Base-by-base conservation (phyloP, 1,140 invertebrate species). In the Leptestheria dahalacensis region DNA sequence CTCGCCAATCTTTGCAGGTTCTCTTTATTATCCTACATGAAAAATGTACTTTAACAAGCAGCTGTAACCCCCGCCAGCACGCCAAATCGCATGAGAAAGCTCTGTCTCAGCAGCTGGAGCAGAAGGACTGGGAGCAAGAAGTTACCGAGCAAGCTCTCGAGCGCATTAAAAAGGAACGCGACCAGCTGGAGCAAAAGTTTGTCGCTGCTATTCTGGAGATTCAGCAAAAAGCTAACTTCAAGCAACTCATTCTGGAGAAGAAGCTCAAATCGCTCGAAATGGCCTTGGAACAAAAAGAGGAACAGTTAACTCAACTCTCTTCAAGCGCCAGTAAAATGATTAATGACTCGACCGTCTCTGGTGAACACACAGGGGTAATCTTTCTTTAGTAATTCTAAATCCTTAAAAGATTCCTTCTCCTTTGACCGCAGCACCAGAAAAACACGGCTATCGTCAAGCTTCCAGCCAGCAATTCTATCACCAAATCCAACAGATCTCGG, bases 161-260 rank as follows among this genome's bases (percentile, higher is more conserved):
- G 66, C 81, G 85, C 62, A 79, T 88, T 65, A 54, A 56, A 66
- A 20, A 72, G 11, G 89, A 92, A 70, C 77, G 86, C 33, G 83
- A 91, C 66, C 82, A 86, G 51, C 68, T 92, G 20, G 85, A 89
- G 67, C 72, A 77, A 6, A 80, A 82, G 70, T 92, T 92, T 70
- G 78, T 86, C 12, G 79, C 82, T 58, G 85, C 87, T 1, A 82
- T 93, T 59, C 72, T 89, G 21, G 88, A 91, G 68, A 77, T 91
- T 3, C 88, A 91, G 71, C 86, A 91, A 68, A 88, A 86, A 69
- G 82, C 84, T 1, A 81, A 80, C 25, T 73, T 86, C 48, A 85
- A 86, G 68, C 85, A 84, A 66, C 75, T 84, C 0, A 69, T 88
- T 1, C 68, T 88, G 25, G 84, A 88, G 68, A 83, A 84, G 66